phyloP scores from a whole-genome alignment of 2,113 vertebrate species.

The Callipepla californica region DNA sequence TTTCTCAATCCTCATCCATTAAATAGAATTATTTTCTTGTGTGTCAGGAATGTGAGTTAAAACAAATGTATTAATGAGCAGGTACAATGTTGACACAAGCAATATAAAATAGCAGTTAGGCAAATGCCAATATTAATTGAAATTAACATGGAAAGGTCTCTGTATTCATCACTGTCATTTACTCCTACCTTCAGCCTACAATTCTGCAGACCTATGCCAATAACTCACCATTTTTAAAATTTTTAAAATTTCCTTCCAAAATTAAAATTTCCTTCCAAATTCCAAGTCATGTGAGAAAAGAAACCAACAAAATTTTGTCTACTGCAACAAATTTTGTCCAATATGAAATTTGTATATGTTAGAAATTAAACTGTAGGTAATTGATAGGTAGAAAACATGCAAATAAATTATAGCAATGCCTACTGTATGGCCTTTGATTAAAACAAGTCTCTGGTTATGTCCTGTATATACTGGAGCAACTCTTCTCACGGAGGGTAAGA shows the following conservation, averaged over 20 bases:
- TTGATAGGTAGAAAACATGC: neutral
- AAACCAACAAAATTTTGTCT: neutral
- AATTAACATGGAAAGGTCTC: neutral
- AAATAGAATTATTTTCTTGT: conserved; percentile 1
- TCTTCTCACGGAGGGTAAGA: neutral
- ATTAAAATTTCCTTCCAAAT: neutral
- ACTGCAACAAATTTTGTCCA: neutral
- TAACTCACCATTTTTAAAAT: neutral
- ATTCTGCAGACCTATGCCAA: neutral
- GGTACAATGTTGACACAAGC: neutral
- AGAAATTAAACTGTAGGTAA: neutral
- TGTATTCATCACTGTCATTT: neutral
- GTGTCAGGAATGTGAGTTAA: neutral
- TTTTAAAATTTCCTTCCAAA: neutral
- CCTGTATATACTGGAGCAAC: neutral
- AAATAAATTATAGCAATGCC: neutral
- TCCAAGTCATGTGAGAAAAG: neutral
- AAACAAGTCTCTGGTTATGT: neutral
- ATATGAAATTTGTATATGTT: neutral
- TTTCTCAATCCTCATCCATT: conserved; percentile 37
- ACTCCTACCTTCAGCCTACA: neutral
- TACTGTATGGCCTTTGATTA: neutral
- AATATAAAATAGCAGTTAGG: neutral
- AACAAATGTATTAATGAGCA: conserved; percentile 3
- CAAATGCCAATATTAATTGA: neutral